Evolutionary conservation across 2,797 vertebrate species (phyloP).

Genomic region (Clarias pachynema): DNA sequence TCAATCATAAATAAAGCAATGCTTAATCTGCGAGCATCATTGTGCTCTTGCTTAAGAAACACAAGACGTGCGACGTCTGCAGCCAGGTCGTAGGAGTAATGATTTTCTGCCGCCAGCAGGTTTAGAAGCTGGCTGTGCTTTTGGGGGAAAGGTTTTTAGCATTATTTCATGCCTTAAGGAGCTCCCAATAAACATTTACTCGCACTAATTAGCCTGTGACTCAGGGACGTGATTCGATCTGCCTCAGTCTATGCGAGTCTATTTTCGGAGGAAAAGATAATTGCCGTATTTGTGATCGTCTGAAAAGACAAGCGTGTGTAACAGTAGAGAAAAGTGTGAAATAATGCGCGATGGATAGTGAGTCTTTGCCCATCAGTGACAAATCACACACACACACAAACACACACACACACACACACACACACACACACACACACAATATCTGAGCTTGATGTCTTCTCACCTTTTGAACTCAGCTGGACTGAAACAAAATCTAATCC

Average conservation of each 20-base stretch:
- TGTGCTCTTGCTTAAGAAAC: conserved; percentile 8
- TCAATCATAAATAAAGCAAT: neutral
- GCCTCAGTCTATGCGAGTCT: conserved; percentile 21
- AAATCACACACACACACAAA: neutral
- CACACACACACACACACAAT: neutral
- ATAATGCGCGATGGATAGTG: neutral
- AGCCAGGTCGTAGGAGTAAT: conserved; percentile 7
- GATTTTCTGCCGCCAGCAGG: conserved; percentile 32
- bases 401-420: neutral
- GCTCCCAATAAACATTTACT: conserved; percentile 40
- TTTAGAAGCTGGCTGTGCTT: neutral
- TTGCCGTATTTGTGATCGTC: conserved; percentile 28
- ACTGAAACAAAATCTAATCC: neutral
- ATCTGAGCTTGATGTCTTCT: neutral
- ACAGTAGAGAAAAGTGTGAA: neutral
- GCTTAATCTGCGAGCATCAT: conserved; percentile 8
- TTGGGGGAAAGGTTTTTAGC: conserved; percentile 11
- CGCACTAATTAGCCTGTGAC: conserved; percentile 38
- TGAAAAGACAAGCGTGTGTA: conserved; percentile 21
- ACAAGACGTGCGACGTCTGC: neutral
- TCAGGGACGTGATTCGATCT: conserved; percentile 34
- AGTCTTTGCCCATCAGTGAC: neutral
- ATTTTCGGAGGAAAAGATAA: conserved; percentile 34
- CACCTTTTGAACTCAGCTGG: neutral
- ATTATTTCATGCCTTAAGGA: conserved; percentile 32